Evolutionary conservation across 2,888 invertebrate genomes (phyloP).

Genomic region (Onthophagus sagittarius): DNA sequence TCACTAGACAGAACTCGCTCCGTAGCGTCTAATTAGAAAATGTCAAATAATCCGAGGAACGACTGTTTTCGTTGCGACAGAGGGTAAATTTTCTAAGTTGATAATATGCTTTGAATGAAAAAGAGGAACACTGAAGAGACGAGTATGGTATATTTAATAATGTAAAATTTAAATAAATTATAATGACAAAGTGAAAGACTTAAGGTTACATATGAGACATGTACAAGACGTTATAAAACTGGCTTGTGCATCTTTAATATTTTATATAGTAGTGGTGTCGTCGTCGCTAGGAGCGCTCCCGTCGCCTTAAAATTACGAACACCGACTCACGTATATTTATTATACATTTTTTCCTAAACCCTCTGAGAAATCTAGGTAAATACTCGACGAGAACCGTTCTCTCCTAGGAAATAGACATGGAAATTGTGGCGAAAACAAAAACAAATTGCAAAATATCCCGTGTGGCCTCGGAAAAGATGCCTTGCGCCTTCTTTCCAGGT

Average conservation of each 20-base stretch:
- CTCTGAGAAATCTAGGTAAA: constrained; percentile 18
- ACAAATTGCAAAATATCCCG: not conserved
- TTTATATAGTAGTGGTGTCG: not conserved
- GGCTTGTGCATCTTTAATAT: constrained; percentile 1
- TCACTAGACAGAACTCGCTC: not conserved
- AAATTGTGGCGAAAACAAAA: constrained; percentile 10
- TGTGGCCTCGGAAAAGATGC: not conserved
- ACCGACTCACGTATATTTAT: constrained; percentile 11
- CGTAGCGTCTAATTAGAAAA: not conserved
- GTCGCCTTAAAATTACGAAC: constrained; percentile 13
- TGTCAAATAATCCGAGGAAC: not conserved
- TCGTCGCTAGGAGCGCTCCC: not conserved
- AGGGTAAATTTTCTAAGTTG: too few species aligned
- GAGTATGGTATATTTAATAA: too few species aligned
- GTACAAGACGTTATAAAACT: not conserved
- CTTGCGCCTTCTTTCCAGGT: not conserved
- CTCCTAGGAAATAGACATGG: constrained; percentile 11
- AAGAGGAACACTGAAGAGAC: too few species aligned
- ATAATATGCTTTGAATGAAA: too few species aligned
- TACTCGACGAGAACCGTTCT: constrained; percentile 10
- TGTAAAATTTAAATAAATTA: not conserved
- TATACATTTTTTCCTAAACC: constrained; percentile 14
- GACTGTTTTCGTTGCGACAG: too few species aligned
- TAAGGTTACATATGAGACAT: not conserved
- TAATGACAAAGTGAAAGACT: not conserved